Percentiles rank a stretch among this genome's conserved stretches.
Evolutionary conservation across 2,113 vertebrate species (phyloP).

Genomic region (Notiomystis cincta): DNA sequence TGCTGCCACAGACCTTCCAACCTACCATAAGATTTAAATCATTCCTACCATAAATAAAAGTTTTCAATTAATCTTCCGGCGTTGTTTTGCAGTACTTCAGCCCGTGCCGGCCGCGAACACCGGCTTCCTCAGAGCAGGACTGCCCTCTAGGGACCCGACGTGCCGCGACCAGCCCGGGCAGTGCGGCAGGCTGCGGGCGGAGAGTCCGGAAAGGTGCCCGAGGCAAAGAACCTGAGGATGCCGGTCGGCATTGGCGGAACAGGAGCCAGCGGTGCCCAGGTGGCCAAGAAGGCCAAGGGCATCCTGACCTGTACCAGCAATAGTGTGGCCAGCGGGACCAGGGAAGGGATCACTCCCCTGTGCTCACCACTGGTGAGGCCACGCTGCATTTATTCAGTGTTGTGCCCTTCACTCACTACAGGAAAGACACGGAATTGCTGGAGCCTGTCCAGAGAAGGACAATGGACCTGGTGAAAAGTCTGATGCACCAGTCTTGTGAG

Average conservation of each 20-base stretch:
- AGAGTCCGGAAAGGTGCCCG: neutral
- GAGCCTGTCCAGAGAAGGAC: neutral
- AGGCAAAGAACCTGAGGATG: neutral
- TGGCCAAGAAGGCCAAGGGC: neutral
- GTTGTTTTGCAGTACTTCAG: fast-evolving
- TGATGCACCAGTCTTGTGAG: neutral
- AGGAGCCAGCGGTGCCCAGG: fast-evolving
- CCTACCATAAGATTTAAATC: neutral
- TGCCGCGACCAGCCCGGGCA: neutral
- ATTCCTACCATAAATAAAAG: neutral
- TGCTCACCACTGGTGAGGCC: neutral
- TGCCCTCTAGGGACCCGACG: neutral
- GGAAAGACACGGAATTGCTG: neutral
- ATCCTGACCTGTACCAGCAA: neutral
- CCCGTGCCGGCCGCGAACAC: fast-evolving
- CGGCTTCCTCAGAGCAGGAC: neutral
- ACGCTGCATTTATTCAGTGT: neutral
- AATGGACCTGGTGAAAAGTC: neutral
- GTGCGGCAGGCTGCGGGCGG: fast-evolving
- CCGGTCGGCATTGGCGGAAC: neutral
- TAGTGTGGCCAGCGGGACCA: neutral
- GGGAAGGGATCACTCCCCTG: neutral
- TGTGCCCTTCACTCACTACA: neutral
- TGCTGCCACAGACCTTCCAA: neutral
- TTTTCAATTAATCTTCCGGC: neutral